These are phyloP conservation scores for Papilio demoleus DNA, from an alignment of 2,888 invertebrate genomes.

Conservation along the genomic window DNA sequence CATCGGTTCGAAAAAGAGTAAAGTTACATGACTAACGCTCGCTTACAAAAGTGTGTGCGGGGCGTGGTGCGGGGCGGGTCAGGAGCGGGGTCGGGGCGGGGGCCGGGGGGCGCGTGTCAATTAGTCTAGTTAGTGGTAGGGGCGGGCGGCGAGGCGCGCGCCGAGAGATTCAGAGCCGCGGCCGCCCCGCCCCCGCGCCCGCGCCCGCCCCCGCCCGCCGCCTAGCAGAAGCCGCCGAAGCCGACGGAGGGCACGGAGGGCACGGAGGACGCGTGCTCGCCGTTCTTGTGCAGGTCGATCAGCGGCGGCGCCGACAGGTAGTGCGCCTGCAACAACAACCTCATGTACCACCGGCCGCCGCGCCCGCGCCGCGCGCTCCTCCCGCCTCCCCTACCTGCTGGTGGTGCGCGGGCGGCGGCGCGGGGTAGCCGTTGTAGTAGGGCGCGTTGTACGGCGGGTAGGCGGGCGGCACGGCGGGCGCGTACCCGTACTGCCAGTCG, in stretches of 20 bases:
- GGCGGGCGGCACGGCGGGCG: slow-evolving; percentile 60
- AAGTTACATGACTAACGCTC: slow-evolving; percentile 69
- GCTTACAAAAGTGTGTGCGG: slow-evolving; percentile 53
- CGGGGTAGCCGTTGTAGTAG: slow-evolving; percentile 78
- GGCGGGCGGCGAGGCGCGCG: background rate
- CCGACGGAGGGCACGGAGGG: slow-evolving; percentile 78
- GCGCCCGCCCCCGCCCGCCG: slow-evolving; percentile 39
- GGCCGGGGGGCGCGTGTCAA: slow-evolving; percentile 31
- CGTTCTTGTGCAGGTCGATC: slow-evolving; percentile 76
- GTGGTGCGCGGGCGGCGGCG: slow-evolving; percentile 76
- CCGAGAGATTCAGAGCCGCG: slow-evolving; percentile 2
- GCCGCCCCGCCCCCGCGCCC: slow-evolving; percentile 18
- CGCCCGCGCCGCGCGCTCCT: too few species aligned
- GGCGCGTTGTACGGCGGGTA: slow-evolving; percentile 76
- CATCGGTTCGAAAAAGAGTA: slow-evolving; percentile 70
- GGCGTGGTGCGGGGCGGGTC: slow-evolving; percentile 31
- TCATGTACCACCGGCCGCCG: too few species aligned
- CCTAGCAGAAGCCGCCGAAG: slow-evolving; percentile 81
- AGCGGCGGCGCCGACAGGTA: slow-evolving; percentile 75
- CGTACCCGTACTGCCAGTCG: slow-evolving; percentile 80
- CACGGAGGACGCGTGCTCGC: slow-evolving; percentile 67
- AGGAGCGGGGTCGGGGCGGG: too few species aligned
- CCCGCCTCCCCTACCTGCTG: slow-evolving; percentile 62
- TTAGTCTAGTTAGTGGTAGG: slow-evolving; percentile 39
- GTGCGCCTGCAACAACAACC: slow-evolving; percentile 61